phyloP scores from a whole-genome alignment of 2,888 invertebrate genomes.

The Pachliopta kotzebuea region DNA sequence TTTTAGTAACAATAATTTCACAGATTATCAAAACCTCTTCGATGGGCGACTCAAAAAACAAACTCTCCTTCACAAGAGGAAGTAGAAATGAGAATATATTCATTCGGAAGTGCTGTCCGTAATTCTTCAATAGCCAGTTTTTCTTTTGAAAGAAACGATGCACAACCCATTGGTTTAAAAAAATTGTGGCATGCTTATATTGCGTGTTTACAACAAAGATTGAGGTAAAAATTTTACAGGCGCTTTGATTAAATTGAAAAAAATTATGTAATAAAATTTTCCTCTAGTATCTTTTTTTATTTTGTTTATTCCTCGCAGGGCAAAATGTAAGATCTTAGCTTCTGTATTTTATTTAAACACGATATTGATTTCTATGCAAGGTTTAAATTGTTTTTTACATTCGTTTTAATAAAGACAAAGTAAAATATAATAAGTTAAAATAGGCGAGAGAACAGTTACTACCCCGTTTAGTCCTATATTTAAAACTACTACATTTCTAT shows the following conservation, averaged over 20 bases:
- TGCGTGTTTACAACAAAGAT: conserved; percentile 2
- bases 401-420: no score
- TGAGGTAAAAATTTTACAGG: conserved; percentile 9
- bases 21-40: conserved; percentile 68
- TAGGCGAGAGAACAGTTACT: no score
- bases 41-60: conserved; percentile 69
- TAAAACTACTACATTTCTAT: no score
- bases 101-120: conserved; percentile 53
- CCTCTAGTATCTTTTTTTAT: neutral
- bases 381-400: no score
- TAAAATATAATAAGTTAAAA: no score
- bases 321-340: no score
- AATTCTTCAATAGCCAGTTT: conserved; percentile 36
- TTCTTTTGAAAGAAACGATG: conserved; percentile 43
- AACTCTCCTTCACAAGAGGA: conserved; percentile 63
- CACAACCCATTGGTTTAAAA: conserved; percentile 48
- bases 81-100: conserved; percentile 60
- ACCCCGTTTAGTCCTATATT: no score
- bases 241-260: neutral
- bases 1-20: neutral
- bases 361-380: no score
- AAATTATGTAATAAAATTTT: neutral
- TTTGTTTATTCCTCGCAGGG: no score
- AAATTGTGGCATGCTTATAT: conserved; percentile 36
- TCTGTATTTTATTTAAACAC: no score